A percentile compares a stretch with the other conserved stretches of the same genome.
Conservation (phyloP, 2,888 invertebrate species). For the Lithosia quadra region DNA sequence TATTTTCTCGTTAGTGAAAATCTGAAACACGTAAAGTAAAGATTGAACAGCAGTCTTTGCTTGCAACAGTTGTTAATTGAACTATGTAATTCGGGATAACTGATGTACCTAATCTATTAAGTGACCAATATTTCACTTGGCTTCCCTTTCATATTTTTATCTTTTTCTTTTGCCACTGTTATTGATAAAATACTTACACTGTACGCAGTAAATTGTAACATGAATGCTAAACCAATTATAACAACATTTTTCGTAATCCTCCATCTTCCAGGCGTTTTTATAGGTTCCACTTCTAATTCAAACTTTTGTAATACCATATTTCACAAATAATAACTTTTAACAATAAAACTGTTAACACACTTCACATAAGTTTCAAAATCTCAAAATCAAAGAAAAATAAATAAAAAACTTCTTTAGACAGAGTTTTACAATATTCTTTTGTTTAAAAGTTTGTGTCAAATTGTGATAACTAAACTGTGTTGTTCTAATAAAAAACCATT, state of each 20-base stretch:
- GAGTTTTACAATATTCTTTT: not conserved
- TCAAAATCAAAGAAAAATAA: not conserved
- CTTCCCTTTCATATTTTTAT: not conserved
- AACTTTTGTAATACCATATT: conserved; percentile 5
- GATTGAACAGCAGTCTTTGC: not conserved
- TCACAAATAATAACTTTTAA: not conserved
- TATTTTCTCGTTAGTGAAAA: too few species aligned
- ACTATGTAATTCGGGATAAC: not conserved
- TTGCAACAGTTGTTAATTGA: not conserved
- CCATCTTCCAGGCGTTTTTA: conserved; percentile 68
- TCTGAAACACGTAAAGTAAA: not conserved
- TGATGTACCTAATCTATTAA: not conserved
- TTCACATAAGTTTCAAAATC: not conserved
- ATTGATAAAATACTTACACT: conserved; percentile 58
- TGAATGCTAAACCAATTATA: conserved; percentile 88
- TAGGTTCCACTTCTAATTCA: conserved; percentile 26
- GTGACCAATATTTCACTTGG: not conserved
- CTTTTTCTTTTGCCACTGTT: too few species aligned
- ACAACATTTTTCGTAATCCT: conserved; percentile 81
- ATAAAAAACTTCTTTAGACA: not conserved
- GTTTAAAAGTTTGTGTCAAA: not conserved
- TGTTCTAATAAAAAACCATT: not conserved
- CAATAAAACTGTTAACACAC: not conserved
- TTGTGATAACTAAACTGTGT: not conserved
- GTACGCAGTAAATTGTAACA: conserved; percentile 89